These are phyloP conservation scores for Felis chaus DNA, from an alignment of 2,113 vertebrate species.

Conservation along the genomic window DNA sequence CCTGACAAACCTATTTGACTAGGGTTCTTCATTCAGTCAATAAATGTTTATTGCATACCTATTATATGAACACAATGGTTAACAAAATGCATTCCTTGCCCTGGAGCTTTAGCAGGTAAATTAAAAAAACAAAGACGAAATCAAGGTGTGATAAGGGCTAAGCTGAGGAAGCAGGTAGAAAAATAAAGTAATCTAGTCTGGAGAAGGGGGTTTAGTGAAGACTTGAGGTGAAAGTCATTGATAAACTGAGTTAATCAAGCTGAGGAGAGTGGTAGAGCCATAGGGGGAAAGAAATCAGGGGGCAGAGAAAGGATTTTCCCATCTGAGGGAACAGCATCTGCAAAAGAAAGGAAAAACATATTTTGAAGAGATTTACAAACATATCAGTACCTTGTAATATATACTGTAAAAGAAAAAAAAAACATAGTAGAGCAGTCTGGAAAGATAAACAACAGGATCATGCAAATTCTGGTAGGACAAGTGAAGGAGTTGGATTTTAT, in stretches of 20 bases:
- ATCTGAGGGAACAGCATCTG: background rate
- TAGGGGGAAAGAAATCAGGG: background rate
- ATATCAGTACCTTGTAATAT: background rate
- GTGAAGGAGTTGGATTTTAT: background rate
- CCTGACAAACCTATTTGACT: slow-evolving; percentile 43
- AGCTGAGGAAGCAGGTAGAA: background rate
- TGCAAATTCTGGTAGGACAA: background rate
- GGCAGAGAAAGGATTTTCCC: background rate
- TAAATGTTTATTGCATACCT: background rate
- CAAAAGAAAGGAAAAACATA: background rate
- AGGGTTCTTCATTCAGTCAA: background rate
- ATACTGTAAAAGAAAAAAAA: background rate
- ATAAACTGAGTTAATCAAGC: background rate
- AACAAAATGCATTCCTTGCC: slow-evolving; percentile 17
- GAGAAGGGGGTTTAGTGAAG: background rate
- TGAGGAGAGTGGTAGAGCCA: background rate
- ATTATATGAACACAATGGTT: background rate
- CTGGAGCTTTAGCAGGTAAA: background rate
- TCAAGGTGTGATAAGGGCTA: background rate
- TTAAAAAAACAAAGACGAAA: background rate
- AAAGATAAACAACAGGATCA: background rate
- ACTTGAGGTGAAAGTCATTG: background rate
- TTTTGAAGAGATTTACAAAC: background rate
- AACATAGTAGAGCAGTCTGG: background rate
- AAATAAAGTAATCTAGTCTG: background rate